phyloP scores from a whole-genome alignment of 1,140 invertebrate genomes.

The Trichogramma pretiosum region DNA sequence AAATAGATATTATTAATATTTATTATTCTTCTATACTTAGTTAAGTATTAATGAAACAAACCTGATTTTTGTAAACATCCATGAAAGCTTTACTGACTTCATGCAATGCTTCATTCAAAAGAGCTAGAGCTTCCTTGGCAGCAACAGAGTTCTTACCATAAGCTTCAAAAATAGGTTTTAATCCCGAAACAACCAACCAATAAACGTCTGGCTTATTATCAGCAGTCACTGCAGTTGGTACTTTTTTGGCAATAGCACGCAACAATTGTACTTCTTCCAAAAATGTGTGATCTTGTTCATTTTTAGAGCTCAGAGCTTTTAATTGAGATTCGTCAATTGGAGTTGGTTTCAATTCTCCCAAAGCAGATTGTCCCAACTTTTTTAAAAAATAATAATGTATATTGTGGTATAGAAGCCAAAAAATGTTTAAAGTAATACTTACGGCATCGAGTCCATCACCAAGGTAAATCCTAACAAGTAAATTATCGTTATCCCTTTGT shows the following conservation, averaged over 20 bases:
- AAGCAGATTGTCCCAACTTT: conserved; percentile 38
- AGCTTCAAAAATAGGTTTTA: conserved; percentile 54
- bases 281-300: conserved; percentile 57
- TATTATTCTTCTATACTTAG: background rate
- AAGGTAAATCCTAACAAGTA: conserved; percentile 55
- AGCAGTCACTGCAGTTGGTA: conserved; percentile 42
- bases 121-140: conserved; percentile 56
- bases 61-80: conserved; percentile 58
- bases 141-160: conserved; percentile 60
- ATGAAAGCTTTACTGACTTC: conserved; percentile 52
- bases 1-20: background rate
- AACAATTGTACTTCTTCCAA: conserved; percentile 56
- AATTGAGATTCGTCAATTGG: conserved; percentile 31
- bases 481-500: conserved; percentile 49
- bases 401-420: conserved; percentile 7
- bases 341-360: conserved; percentile 48
- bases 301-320: conserved; percentile 25
- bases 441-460: conserved; percentile 56
- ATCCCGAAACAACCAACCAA: conserved; percentile 54
- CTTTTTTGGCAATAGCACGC: conserved; percentile 52
- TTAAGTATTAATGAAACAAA: conserved; percentile 34
- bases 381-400: conserved; percentile 6
- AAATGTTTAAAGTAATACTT: conserved; percentile 28
- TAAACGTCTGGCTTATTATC: conserved; percentile 57
- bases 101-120: conserved; percentile 52